These are phyloP conservation scores for Physeter macrocephalus DNA, from an alignment of 2,113 vertebrate species.

Conservation along the genomic window DNA sequence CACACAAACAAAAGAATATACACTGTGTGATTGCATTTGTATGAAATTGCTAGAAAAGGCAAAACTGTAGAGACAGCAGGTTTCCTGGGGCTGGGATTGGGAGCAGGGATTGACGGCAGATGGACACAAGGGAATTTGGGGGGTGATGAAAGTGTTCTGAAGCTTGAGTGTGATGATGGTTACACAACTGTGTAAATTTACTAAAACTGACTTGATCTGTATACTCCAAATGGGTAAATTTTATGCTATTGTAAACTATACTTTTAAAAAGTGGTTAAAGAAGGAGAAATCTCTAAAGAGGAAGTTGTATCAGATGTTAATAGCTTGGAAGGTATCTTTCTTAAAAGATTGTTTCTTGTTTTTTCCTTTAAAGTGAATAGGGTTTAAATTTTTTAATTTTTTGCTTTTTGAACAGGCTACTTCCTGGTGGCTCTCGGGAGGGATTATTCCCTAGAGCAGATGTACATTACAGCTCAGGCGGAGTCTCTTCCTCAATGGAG, in stretches of 20 bases:
- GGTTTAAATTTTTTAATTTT: neutral
- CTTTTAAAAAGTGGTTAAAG: neutral
- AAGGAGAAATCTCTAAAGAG: slow-evolving; percentile 35
- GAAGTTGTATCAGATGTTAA: neutral
- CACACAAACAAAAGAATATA: neutral
- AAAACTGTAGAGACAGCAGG: neutral
- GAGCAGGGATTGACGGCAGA: neutral
- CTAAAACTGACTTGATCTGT: neutral
- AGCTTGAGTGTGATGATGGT: neutral
- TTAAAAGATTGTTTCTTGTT: neutral
- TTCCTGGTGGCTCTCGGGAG: slow-evolving; percentile 28
- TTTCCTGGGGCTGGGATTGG: neutral
- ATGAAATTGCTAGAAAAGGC: neutral
- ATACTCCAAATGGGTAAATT: neutral
- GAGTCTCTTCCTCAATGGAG: slow-evolving; percentile 57
- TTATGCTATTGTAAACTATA: neutral
- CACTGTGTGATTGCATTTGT: neutral
- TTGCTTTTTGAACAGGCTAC: slow-evolving; percentile 9
- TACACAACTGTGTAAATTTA: neutral
- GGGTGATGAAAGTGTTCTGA: neutral
- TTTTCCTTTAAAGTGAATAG: slow-evolving; percentile 16
- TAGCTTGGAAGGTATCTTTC: neutral
- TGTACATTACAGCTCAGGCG: slow-evolving; percentile 56
- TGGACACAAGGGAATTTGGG: neutral
- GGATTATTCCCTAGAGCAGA: slow-evolving; percentile 67